phyloP scores from a whole-genome alignment of 1,140 invertebrate species.

The Zaprionus kolodkinae region DNA sequence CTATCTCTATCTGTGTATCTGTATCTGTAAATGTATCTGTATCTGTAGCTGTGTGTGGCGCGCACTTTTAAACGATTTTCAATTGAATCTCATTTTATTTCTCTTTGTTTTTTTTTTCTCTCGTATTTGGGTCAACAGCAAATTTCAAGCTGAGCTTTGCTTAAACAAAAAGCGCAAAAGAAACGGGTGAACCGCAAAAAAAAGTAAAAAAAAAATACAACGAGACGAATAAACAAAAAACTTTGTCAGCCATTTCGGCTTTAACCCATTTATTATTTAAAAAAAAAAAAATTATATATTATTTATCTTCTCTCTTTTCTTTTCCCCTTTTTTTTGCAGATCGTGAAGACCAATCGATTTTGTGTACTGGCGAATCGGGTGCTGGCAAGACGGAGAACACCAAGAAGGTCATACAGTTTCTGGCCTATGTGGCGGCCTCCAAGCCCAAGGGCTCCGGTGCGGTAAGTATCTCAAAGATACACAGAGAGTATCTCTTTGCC shows the following conservation, averaged over 20 bases:
- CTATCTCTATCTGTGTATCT: neutral
- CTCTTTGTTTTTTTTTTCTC: conserved; percentile 34
- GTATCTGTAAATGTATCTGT: neutral
- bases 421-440: conserved; percentile 98
- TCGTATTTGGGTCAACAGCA: conserved; percentile 70
- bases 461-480: conserved; percentile 87
- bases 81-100: conserved; percentile 45
- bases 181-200: conserved; percentile 15
- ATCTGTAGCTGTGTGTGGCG: conserved; percentile 17
- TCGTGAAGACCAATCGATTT: conserved; percentile 99
- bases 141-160: conserved; percentile 75
- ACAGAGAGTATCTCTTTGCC: neutral
- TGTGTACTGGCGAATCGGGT: conserved; percentile 99
- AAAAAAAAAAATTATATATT: neutral
- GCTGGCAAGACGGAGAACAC: conserved; percentile 99
- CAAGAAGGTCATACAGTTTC: conserved; percentile 99
- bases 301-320: conserved; percentile 22
- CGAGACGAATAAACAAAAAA: conserved; percentile 18
- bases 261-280: conserved; percentile 29
- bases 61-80: conserved; percentile 47
- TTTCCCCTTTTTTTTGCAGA: conserved; percentile 87
- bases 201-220: conserved; percentile 10
- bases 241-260: conserved; percentile 43
- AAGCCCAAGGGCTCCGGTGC: conserved; percentile 95
- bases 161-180: conserved; percentile 36